Evolutionary conservation across 2,888 invertebrate genomes (phyloP).

Genomic region (Protophormia terraenovae): DNA sequence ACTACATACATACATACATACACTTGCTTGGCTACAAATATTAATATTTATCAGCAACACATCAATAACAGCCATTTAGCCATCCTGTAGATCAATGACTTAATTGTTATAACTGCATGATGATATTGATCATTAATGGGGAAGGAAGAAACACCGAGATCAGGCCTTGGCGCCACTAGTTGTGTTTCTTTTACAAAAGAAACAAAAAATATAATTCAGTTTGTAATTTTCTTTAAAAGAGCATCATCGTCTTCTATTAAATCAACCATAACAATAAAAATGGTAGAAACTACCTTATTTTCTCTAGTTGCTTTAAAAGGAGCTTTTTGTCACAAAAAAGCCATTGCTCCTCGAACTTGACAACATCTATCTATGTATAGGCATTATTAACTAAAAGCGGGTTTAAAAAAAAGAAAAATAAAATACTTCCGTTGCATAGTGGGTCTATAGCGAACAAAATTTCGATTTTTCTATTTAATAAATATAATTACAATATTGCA

Average conservation of each 20-base stretch:
- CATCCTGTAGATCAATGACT: constrained; percentile 62
- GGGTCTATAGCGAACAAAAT: too few relatives aligned
- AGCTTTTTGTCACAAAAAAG: constrained; percentile 47
- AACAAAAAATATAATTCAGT: not conserved
- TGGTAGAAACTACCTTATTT: constrained; percentile 26
- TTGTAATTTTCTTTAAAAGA: not conserved
- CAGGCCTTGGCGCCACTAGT: constrained; percentile 57
- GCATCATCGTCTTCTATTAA: constrained; percentile 25
- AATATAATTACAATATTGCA: too few relatives aligned
- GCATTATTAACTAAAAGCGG: not conserved
- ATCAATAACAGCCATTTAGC: not conserved
- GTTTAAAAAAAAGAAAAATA: not conserved
- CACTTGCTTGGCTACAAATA: not conserved
- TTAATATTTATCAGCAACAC: too few relatives aligned
- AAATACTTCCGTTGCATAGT: constrained; percentile 29
- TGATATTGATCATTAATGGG: constrained; percentile 63
- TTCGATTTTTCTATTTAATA: too few relatives aligned
- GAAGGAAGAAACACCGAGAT: constrained; percentile 37
- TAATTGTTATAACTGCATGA: constrained; percentile 64
- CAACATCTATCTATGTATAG: not conserved
- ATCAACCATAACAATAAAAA: not conserved
- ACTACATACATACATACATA: not conserved
- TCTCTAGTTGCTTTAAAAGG: constrained; percentile 9
- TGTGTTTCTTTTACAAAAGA: constrained; percentile 35
- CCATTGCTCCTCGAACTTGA: not conserved